Evolutionary conservation across 2,888 invertebrate genomes (phyloP).

Genomic region (Nudaria mundana): DNA sequence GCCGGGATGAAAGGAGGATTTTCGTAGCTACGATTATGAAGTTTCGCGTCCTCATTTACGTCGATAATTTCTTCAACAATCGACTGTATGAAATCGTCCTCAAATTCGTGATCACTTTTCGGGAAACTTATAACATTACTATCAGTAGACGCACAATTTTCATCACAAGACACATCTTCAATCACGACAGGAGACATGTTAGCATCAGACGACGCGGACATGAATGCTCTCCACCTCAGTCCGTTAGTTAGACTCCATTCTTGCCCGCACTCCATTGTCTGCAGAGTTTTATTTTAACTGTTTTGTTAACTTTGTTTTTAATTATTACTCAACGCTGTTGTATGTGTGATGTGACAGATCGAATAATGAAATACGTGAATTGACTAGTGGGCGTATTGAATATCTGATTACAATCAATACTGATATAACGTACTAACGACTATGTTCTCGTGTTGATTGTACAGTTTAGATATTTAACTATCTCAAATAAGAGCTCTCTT

Average conservation of each 20-base stretch:
- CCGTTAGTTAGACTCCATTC: slow-evolving; percentile 41
- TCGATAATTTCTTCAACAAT: slow-evolving; percentile 32
- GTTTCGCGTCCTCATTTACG: slow-evolving; percentile 41
- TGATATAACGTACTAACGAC: too few relatives aligned
- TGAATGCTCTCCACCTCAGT: slow-evolving; percentile 54
- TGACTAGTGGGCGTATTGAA: slow-evolving; percentile 58
- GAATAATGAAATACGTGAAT: slow-evolving; percentile 43
- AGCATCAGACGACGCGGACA: slow-evolving; percentile 39
- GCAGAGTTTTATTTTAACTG: slow-evolving; percentile 27
- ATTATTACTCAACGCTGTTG: slow-evolving; percentile 28
- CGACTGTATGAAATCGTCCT: slow-evolving; percentile 35
- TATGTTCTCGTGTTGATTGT: too few relatives aligned
- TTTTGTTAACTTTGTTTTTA: slow-evolving; percentile 42
- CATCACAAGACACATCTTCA: slow-evolving; percentile 45
- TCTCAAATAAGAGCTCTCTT: too few relatives aligned
- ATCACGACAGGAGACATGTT: slow-evolving; percentile 42
- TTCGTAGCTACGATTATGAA: slow-evolving; percentile 57
- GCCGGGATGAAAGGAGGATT: slow-evolving; percentile 65
- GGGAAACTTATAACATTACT: slow-evolving; percentile 62
- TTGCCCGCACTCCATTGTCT: slow-evolving; percentile 64
- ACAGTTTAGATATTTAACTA: too few relatives aligned
- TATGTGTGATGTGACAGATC: slow-evolving; percentile 26
- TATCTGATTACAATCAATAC: slow-evolving; percentile 64
- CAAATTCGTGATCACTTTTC: slow-evolving; percentile 50
- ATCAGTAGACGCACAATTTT: slow-evolving; percentile 43